Base-by-base conservation (phyloP, 2,888 invertebrate genomes). In the Dinocampus coccinellae region DNA sequence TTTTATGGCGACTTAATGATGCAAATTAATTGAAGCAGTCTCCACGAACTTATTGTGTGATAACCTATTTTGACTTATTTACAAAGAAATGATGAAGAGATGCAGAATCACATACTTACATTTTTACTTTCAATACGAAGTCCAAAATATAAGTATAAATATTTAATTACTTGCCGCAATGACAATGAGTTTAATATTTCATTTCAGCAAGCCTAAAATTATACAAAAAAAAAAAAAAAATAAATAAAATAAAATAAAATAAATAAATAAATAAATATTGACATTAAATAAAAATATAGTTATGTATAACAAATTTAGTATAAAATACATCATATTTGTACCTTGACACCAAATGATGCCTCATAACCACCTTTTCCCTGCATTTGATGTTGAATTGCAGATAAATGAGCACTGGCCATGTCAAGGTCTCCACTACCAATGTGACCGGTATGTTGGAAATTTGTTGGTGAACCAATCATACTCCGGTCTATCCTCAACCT, bases 331-430 rank as follows among this genome's bases (percentile, higher is more conserved):
- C 7, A 11, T 29, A 53, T 58, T 1, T 34, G 26, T 78, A 91
- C 91, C 90, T 91, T 91, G 78, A 91, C 91, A 71, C 90, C 89
- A 77, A 91, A 91, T 36, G 92, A 90, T 88, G 92, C 92, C 86
- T 97, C 95, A 86, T 96, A 97, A 79, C 97, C 97, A 67, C 97
- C 97, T 90, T 98, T 98, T 89, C 97, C 96, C 88, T 95, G 94
- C 97, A 98, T 97, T 89, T 97, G 97, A 83, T 93, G 94, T 89
- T 97, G 96, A 85, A 97, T 92, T 79, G 95, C 94, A 85, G 93
- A 92, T 77, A 97, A 90, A 88, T 97, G 92, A 79, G 93, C 93
- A 72, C 92, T 92, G 24, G 93, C 94, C 89, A 95, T 91, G 86
- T 95, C 94, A 73, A 96, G 92, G 88, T 98, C 97, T 65, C 94